Conservation (phyloP, 2,888 invertebrate genomes). For the Drosophila kambysellisi region DNA sequence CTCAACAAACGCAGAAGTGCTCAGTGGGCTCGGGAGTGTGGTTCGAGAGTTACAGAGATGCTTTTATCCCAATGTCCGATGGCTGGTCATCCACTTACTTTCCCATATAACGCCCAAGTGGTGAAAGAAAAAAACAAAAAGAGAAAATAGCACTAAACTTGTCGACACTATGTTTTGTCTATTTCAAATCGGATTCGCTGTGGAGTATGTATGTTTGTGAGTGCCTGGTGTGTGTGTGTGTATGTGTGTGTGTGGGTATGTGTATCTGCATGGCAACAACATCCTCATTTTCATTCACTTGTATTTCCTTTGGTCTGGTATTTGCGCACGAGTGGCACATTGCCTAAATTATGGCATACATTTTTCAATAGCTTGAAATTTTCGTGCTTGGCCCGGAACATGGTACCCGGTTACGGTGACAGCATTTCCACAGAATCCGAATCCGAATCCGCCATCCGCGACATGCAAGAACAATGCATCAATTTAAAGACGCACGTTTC, state of each 20-base stretch:
- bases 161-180: slow-evolving; percentile 42
- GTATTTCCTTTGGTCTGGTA: slow-evolving; percentile 49
- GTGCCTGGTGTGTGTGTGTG: slow-evolving; percentile 5
- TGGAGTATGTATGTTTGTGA: slow-evolving; percentile 8
- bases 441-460: not conserved
- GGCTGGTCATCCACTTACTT: slow-evolving; percentile 25
- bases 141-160: slow-evolving; percentile 60
- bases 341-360: slow-evolving; percentile 71
- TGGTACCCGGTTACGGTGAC: slow-evolving; percentile 17
- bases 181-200: slow-evolving; percentile 31
- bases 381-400: slow-evolving; percentile 37
- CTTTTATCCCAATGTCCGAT: slow-evolving; percentile 17
- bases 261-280: slow-evolving; percentile 16
- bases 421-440: slow-evolving; percentile 5
- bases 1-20: slow-evolving; percentile 17
- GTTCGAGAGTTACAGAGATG: slow-evolving; percentile 9
- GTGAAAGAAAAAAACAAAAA: slow-evolving; percentile 18
- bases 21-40: slow-evolving; percentile 14
- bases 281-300: slow-evolving; percentile 25
- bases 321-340: slow-evolving; percentile 77
- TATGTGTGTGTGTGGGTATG: slow-evolving; percentile 1
- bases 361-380: slow-evolving; percentile 66
- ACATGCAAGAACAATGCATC: slow-evolving; percentile 71
- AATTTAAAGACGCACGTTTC: slow-evolving; percentile 62
- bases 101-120: slow-evolving; percentile 24